Base-by-base conservation (phyloP, 2,888 invertebrate genomes). In the Athrips mouffetella region DNA sequence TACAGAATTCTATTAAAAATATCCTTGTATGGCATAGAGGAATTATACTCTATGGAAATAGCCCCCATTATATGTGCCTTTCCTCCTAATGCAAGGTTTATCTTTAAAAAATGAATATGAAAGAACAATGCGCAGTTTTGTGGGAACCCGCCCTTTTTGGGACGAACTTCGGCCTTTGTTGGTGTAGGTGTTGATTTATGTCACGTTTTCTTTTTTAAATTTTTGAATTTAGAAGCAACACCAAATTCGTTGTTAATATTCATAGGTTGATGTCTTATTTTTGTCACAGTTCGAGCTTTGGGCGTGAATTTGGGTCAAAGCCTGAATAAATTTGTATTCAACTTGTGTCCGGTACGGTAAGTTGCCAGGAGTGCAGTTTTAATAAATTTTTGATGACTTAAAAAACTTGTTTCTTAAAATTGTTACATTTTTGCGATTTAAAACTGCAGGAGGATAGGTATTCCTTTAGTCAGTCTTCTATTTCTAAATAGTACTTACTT, bases 101-200 rank as follows among this genome's bases (percentile, higher is more conserved):
- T 70, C 70, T 70, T 60, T 52, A 64, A 67, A 67, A 61, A 58
- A 60, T 52, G 54, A 60, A 66, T 49, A 49, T 47, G 48, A 56
- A 62, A 67, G 69, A 70, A 73, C 73, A 73, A 73, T 70, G 62
- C 60, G 54, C 54, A 54, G 62, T 68, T 63, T 65, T 67, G 62
- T 63, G 62, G 53, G 56, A 51, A 55, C 57, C 45, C 56, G 52
- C 55, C 59, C 56, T 58, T 61, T 59, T 59, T 52, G 45, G 55
- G 54, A 44, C 35, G 51, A 51, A 48, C 48, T 40, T 50, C 49
- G 51, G 50, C 53, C 52, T 55, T 60, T 51, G 54, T 50, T 44
- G 41, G 52, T 49, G 63, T 62, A 58, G 66, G 66, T 53, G 63
- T 62, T 60, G 58, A 62, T 64, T 62, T 59, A 63, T 63, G 52